Evolutionary conservation across 2,113 vertebrate species (phyloP).

Genomic region (Mesitornis unicolor): DNA sequence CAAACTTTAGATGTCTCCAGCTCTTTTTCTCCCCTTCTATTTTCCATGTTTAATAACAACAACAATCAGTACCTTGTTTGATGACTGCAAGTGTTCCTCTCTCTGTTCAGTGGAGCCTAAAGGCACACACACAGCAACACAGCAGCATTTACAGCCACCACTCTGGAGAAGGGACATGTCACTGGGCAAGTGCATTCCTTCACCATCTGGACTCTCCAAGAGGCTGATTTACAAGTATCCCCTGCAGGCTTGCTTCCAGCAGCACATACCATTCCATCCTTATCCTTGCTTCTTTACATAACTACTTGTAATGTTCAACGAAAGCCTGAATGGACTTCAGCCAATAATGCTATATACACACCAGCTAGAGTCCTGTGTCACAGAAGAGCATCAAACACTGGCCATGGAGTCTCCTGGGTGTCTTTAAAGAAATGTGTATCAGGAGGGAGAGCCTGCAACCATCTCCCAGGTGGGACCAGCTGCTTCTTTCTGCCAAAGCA

Average conservation of each 20-base stretch:
- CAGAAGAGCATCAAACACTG: neutral
- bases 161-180: neutral
- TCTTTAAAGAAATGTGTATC: neutral
- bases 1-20: neutral
- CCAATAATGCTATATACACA: neutral
- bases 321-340: neutral
- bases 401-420: rapidly evolving
- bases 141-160: neutral
- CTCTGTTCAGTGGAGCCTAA: neutral
- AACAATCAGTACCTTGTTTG: neutral
- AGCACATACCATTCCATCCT: neutral
- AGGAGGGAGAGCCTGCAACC: neutral
- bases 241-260: neutral
- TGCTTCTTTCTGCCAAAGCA: neutral
- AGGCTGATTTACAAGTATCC: neutral
- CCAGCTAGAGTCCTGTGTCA: neutral
- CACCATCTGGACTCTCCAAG: neutral
- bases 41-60: neutral
- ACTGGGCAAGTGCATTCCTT: neutral
- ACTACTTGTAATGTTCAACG: neutral
- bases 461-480: neutral
- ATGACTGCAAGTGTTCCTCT: neutral
- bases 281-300: neutral
- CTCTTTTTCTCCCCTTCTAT: neutral
- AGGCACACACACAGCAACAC: neutral